Base-by-base conservation (phyloP, 2,113 vertebrate species). In the Pardalotus punctatus region DNA sequence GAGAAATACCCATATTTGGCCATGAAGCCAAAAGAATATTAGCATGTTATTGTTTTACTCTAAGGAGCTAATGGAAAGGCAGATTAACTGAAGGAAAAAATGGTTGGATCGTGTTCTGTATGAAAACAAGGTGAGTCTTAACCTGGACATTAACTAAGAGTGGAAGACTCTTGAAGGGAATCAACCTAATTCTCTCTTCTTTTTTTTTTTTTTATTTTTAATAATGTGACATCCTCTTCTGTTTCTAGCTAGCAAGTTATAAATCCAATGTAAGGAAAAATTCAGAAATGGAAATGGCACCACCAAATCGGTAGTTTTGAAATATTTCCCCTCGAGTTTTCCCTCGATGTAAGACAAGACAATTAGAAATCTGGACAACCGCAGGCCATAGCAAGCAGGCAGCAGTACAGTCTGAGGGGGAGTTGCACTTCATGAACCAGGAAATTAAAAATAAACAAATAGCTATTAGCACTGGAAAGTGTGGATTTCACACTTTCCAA, bases 391-490 rank as follows among this genome's bases (percentile, higher is more conserved):
- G n/a, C 10, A 42, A 83, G 50, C 42, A 80, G 62, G 24, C 60
- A 81, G 60, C 22, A 58, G 22, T 9, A 40, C 51, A 33, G 27
- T 24, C 43, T 47, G 57, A 78, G 88, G 5, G 12, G 61, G 31
- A 62, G 50, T 20, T 72, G 69, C 40, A 86, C 50, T 67, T 71
- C 57, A 42, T 18, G 38, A 89, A 78, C 28, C 24, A 84, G 51
- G 76, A 93, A 81, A 91, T 94, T 67, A 81, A 81, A 95, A 94
- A 67, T 56, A 92, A 91, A 73, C 58, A 80, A 74, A 62, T 23
- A 84, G 35, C 50, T 51, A 86, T 73, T 58, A 91, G 43, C 40
- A 47, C 25, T 28, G 17, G 35, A 51, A 94, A 90, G 56, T 1
- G 15, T 25, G 31, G 67, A 28, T 62, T 62, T 73, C 43, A 28